Percentiles rank a stretch among this genome's conserved stretches.
Conservation (phyloP, 2,888 invertebrate species). For the Nomada goodeniana region DNA sequence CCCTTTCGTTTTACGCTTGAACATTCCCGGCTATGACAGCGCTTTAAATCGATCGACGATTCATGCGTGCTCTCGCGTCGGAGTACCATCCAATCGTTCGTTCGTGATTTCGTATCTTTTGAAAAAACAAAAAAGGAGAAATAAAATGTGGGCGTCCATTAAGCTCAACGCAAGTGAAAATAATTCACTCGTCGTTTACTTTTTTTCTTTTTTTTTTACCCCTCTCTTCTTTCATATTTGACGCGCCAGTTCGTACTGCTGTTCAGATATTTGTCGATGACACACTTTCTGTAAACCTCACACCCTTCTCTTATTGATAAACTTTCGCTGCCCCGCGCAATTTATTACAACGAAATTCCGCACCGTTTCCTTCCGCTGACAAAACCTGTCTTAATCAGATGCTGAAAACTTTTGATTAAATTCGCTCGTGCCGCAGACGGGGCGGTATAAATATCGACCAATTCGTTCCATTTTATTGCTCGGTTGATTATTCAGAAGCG, state of each 20-base stretch:
- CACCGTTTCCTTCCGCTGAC: background rate
- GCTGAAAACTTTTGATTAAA: conserved; percentile 43
- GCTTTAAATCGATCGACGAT: conserved; percentile 70
- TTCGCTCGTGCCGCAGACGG: conserved; percentile 2
- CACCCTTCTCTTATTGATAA: conserved; percentile 14
- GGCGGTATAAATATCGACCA: conserved; percentile 20
- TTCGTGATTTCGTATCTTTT: conserved; percentile 57
- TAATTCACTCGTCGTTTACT: conserved; percentile 34
- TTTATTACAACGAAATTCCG: conserved; percentile 38
- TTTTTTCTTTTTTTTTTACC: background rate
- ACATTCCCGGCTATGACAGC: conserved; percentile 69
- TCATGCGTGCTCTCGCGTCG: conserved; percentile 47
- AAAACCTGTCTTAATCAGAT: conserved; percentile 31
- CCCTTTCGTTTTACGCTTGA: conserved; percentile 70
- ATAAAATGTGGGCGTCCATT: conserved; percentile 31
- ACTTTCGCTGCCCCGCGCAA: conserved; percentile 31
- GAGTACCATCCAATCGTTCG: conserved; percentile 47
- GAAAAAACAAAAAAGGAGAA: conserved; percentile 23
- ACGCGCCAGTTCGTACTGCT: background rate
- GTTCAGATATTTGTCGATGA: conserved; percentile 40
- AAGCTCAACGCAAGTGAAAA: conserved; percentile 46
- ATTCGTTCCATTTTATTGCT: conserved; percentile 24
- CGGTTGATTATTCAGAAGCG: conserved; percentile 3
- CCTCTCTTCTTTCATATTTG: background rate
- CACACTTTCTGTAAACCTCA: conserved; percentile 13